Conservation (phyloP, 2,797 vertebrate genomes). For the Rachycentron canadum region DNA sequence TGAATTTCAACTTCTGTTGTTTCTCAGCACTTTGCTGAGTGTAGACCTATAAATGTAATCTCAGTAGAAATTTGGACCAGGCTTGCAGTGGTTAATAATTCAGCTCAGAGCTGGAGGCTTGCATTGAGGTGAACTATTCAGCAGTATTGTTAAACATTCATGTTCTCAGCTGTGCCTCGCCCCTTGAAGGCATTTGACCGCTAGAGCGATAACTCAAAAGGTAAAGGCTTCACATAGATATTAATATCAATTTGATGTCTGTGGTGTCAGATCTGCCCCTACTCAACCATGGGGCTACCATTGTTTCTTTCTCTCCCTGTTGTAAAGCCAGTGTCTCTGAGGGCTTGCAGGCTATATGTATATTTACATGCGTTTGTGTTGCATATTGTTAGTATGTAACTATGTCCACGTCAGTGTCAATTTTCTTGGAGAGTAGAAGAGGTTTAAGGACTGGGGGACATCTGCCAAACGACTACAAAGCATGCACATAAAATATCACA, state of each 20-base stretch:
- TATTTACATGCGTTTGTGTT: conserved; percentile 29
- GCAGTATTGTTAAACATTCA: conserved; percentile 84
- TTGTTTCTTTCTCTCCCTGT: conserved; percentile 19
- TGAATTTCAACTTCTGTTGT: conserved; percentile 62
- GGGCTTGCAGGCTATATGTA: conserved; percentile 3
- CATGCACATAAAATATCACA: conserved; percentile 21
- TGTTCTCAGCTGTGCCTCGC: conserved; percentile 75
- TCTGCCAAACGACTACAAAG: conserved; percentile 39
- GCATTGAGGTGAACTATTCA: conserved; percentile 78
- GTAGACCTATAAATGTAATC: conserved; percentile 68
- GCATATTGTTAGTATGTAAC: conserved; percentile 17
- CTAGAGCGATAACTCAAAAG: conserved; percentile 78
- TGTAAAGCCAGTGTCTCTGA: conserved; percentile 4
- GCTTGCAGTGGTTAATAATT: conserved; percentile 81
- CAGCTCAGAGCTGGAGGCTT: conserved; percentile 75
- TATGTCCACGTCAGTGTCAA: conserved; percentile 11
- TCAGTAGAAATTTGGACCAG: conserved; percentile 71
- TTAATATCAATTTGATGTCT: conserved; percentile 82
- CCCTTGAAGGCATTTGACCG: conserved; percentile 79
- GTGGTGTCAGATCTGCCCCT: conserved; percentile 57
- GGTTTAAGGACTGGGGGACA: conserved; percentile 19
- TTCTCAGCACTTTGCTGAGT: conserved; percentile 48
- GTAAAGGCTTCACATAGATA: conserved; percentile 79
- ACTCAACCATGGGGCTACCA: conserved; percentile 35
- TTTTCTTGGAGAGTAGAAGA: conserved; percentile 12